Evolutionary conservation across 2,797 vertebrate species (phyloP).

Genomic region (Decapterus maruadsi): DNA sequence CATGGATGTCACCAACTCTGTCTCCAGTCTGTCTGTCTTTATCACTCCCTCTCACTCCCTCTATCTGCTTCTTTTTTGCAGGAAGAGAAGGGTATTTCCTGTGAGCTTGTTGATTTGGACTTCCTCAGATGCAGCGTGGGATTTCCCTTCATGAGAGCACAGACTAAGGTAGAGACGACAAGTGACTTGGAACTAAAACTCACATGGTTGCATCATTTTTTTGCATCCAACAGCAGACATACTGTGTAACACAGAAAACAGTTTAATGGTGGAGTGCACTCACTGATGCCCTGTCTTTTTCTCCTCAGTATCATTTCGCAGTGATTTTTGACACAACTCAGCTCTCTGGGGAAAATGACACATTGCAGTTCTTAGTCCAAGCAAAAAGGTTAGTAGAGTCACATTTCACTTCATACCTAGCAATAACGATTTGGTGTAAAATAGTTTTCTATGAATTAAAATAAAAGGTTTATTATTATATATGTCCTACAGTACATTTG

Average conservation of each 20-base stretch:
- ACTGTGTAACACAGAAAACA: background rate
- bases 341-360: conserved; percentile 93
- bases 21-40: conserved; percentile 71
- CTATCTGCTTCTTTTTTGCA: conserved; percentile 82
- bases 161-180: conserved; percentile 89
- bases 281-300: conserved; percentile 40
- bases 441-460: background rate
- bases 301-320: conserved; percentile 92
- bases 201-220: background rate
- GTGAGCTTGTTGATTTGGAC: conserved; percentile 93
- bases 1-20: conserved; percentile 45
- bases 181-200: conserved; percentile 1
- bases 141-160: conserved; percentile 99
- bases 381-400: conserved; percentile 90
- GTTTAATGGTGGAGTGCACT: background rate
- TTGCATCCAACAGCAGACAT: background rate
- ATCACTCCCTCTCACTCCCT: conserved; percentile 54
- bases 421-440: background rate
- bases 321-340: conserved; percentile 97
- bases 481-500: background rate
- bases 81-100: conserved; percentile 97
- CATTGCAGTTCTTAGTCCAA: conserved; percentile 90
- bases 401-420: background rate
- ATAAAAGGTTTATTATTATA: no score
- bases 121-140: conserved; percentile 98